phyloP scores from a whole-genome alignment of 2,888 invertebrate species.

The Serrognathus titanus region DNA sequence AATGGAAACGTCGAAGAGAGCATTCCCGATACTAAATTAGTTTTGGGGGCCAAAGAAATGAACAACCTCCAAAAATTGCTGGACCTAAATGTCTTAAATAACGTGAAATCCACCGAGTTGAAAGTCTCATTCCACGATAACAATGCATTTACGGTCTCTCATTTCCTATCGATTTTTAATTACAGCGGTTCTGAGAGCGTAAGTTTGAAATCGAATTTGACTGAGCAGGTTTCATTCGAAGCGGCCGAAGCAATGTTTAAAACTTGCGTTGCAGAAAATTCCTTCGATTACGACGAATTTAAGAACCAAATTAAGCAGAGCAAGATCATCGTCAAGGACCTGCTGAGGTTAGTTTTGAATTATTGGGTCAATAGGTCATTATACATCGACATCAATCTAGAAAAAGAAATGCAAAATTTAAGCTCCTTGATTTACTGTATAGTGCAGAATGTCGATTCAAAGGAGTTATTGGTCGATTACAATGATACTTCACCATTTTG shows the following conservation, averaged over 20 bases:
- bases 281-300: constrained; percentile 31
- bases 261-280: constrained; percentile 34
- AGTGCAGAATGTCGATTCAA: constrained; percentile 59
- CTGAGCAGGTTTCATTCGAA: constrained; percentile 44
- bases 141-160: constrained; percentile 51
- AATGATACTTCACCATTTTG: constrained; percentile 78
- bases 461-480: constrained; percentile 61
- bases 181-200: constrained; percentile 39
- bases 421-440: constrained; percentile 63
- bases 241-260: constrained; percentile 43
- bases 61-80: constrained; percentile 63
- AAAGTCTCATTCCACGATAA: constrained; percentile 60
- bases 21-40: constrained; percentile 27
- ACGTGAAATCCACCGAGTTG: constrained; percentile 44
- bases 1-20: constrained; percentile 32
- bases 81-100: constrained; percentile 53
- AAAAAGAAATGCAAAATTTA: constrained; percentile 65
- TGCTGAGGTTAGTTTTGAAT: constrained; percentile 67
- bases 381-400: constrained; percentile 45
- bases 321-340: constrained; percentile 59
- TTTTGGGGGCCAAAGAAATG: constrained; percentile 56
- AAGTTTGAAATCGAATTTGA: constrained; percentile 45
- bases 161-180: constrained; percentile 57
- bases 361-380: constrained; percentile 69
- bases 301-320: constrained; percentile 36